phyloP scores from a whole-genome alignment of 2,888 invertebrate genomes.

The Tetragnatha montana region DNA sequence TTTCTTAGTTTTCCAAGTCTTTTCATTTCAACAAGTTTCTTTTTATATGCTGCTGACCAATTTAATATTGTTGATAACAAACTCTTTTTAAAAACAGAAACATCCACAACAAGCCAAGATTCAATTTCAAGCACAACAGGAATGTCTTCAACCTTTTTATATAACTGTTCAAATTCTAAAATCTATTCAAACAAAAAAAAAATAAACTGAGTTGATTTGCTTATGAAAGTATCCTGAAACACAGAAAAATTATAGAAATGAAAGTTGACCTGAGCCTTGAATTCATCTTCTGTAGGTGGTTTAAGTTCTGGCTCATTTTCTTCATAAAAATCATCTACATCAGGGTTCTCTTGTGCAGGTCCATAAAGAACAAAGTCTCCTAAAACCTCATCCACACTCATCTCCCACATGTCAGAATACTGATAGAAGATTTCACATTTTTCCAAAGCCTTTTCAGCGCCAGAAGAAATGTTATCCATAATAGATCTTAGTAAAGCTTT shows the following conservation, averaged over 20 bases:
- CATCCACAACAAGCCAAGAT: slow-evolving; percentile 54
- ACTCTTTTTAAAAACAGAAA: slow-evolving; percentile 42
- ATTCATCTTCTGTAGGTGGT: slow-evolving; percentile 68
- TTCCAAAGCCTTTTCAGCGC: slow-evolving; percentile 5
- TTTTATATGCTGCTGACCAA: slow-evolving; percentile 57
- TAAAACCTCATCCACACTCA: slow-evolving; percentile 40
- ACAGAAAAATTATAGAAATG: neutral
- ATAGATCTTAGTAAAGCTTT: slow-evolving; percentile 15
- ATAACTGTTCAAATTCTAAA: slow-evolving; percentile 49
- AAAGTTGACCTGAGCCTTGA: slow-evolving; percentile 50
- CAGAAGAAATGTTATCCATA: slow-evolving; percentile 14
- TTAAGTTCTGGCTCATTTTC: slow-evolving; percentile 29
- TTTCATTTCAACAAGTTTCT: slow-evolving; percentile 61
- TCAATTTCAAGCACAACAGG: slow-evolving; percentile 25
- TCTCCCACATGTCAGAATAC: slow-evolving; percentile 61
- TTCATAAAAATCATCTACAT: slow-evolving; percentile 15
- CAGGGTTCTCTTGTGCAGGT: slow-evolving; percentile 35
- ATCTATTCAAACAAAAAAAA: slow-evolving; percentile 20
- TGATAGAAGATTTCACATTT: neutral
- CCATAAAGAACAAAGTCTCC: slow-evolving; percentile 63
- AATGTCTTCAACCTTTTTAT: slow-evolving; percentile 52
- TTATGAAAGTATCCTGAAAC: neutral
- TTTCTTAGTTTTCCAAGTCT: slow-evolving; percentile 49
- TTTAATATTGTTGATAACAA: slow-evolving; percentile 36
- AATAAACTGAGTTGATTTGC: neutral